Evolutionary conservation across 2,113 vertebrate genomes (phyloP).

Genomic region (Channa maculata): DNA sequence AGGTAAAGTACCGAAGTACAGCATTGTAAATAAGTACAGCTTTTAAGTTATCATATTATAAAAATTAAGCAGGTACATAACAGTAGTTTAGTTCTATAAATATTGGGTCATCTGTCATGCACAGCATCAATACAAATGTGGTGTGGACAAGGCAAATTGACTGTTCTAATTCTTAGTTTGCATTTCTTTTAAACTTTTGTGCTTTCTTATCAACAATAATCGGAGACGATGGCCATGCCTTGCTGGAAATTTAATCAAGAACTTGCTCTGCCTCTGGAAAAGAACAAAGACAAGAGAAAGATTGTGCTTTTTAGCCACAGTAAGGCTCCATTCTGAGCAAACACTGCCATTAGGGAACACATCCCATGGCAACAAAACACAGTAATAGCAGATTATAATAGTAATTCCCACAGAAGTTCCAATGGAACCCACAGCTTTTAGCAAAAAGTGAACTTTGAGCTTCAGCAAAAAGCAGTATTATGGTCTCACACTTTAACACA

Average conservation of each 20-base stretch:
- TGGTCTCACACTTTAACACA: no score
- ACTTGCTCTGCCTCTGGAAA: conserved; percentile 37
- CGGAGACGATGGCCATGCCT: conserved; percentile 49
- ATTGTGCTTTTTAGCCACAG: conserved; percentile 35
- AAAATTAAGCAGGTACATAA: no score
- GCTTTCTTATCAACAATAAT: conserved; percentile 41
- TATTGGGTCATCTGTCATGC: background rate
- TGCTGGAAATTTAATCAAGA: conserved; percentile 58
- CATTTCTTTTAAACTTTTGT: conserved; percentile 8
- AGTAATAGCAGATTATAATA: conserved; percentile 57
- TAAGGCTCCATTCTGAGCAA: conserved; percentile 29
- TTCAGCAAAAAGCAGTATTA: conserved; percentile 1
- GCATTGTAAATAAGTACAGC: conserved; percentile 2
- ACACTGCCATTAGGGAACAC: conserved; percentile 42
- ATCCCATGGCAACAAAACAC: conserved; percentile 70
- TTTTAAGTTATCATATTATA: no score
- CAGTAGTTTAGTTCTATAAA: no score
- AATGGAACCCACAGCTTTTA: conserved; percentile 40
- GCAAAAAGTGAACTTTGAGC: conserved; percentile 40
- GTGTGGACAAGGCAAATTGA: conserved; percentile 30
- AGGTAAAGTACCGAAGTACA: background rate
- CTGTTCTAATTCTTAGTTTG: conserved; percentile 12
- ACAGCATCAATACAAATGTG: conserved; percentile 33
- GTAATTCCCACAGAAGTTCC: conserved; percentile 43
- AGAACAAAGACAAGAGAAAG: conserved; percentile 56